Conservation (phyloP, 2,113 vertebrate genomes). For the Hepsetus odoe region DNA sequence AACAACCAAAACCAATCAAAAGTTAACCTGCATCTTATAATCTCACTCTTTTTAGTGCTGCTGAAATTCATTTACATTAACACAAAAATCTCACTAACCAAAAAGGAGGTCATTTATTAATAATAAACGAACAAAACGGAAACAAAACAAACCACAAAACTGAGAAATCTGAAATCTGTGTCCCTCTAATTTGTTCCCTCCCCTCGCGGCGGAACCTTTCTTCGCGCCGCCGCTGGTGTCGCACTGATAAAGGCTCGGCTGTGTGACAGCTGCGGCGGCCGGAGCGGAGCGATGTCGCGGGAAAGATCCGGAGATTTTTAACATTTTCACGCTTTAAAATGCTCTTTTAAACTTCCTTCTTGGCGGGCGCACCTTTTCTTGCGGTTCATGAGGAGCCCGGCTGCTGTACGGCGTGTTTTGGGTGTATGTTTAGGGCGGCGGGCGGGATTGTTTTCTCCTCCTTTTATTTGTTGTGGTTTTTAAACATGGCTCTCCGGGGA, state of each 20-base stretch:
- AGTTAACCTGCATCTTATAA: too few relatives aligned
- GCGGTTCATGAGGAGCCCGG: neutral
- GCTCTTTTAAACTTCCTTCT: neutral
- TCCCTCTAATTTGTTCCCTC: neutral
- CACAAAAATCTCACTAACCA: too few relatives aligned
- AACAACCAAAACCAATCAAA: too few relatives aligned
- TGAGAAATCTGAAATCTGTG: neutral
- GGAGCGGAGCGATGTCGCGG: slow-evolving; percentile 9
- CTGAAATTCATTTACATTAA: too few relatives aligned
- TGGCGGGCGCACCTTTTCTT: neutral
- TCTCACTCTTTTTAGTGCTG: too few relatives aligned
- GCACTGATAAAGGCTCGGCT: slow-evolving; percentile 7
- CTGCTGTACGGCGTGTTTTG: neutral
- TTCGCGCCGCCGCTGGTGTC: neutral
- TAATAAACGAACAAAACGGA: too few relatives aligned
- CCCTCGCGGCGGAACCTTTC: slow-evolving; percentile 34
- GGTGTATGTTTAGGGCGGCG: neutral
- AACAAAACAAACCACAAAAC: neutral
- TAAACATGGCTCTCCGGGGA: neutral
- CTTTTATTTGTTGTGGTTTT: neutral
- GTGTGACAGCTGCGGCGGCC: slow-evolving; percentile 20
- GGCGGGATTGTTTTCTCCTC: neutral
- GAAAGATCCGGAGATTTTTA: neutral
- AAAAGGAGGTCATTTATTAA: too few relatives aligned
- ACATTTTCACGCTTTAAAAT: neutral